phyloP scores from a whole-genome alignment of 2,888 invertebrate species.

The Aleiodes testaceus region DNA sequence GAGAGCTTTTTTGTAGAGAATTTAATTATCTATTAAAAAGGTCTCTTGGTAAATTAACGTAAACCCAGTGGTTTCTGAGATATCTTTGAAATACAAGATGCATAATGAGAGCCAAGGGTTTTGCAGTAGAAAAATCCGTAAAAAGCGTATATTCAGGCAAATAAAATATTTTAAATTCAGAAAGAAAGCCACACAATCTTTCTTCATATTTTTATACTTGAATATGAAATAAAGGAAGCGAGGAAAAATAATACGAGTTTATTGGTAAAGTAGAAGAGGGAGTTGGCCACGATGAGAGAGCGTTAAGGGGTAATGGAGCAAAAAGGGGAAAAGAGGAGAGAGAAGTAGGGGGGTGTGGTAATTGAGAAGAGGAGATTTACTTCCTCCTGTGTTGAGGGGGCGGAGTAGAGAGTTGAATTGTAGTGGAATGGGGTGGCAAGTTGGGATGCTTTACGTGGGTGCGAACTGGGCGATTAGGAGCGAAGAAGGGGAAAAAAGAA shows the following conservation, averaged over 20 bases:
- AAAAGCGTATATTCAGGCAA: neutral
- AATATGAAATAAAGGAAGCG: slow-evolving; percentile 7
- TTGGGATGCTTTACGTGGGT: slow-evolving; percentile 61
- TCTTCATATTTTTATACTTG: slow-evolving; percentile 8
- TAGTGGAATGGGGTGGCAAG: slow-evolving; percentile 46
- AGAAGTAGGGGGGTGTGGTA: slow-evolving; percentile 59
- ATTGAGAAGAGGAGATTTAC: slow-evolving; percentile 73
- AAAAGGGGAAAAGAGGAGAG: slow-evolving; percentile 43
- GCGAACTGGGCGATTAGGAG: slow-evolving; percentile 58
- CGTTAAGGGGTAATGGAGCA: slow-evolving; percentile 63
- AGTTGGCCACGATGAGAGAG: slow-evolving; percentile 44
- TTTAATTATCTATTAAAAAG: neutral
- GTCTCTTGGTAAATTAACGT: too few species aligned
- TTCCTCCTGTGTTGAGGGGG: slow-evolving; percentile 49
- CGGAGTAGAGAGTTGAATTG: slow-evolving; percentile 38
- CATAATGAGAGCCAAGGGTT: slow-evolving; percentile 56
- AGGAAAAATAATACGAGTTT: neutral
- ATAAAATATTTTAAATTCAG: neutral
- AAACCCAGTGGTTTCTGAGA: too few species aligned
- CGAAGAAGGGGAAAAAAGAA: slow-evolving; percentile 51
- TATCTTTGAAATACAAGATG: neutral
- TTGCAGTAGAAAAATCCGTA: neutral
- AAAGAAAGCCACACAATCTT: neutral
- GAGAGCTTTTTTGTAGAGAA: neutral
- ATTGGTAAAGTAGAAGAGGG: slow-evolving; percentile 28